phyloP scores from a whole-genome alignment of 2,113 vertebrate genomes.

The Megaleporinus macrocephalus region DNA sequence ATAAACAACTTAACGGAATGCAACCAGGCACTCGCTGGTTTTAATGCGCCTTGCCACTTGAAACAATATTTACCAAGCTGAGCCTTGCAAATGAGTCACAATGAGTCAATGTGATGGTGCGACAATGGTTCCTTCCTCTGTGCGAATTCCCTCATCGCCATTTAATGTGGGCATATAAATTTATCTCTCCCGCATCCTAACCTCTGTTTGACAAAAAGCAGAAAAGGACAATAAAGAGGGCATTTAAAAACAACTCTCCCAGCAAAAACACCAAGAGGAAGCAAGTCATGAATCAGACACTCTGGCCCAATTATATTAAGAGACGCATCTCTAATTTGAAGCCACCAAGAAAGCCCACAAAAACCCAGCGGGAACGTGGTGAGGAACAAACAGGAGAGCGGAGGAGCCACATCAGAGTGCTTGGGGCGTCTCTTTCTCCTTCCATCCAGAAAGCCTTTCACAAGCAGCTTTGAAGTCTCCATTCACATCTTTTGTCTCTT shows the following conservation, averaged over 20 bases:
- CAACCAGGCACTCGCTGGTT: neutral
- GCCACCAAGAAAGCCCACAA: conserved; percentile 26
- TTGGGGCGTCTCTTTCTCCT: conserved; percentile 25
- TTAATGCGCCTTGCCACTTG: neutral
- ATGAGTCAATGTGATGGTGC: neutral
- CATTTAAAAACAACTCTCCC: conserved; percentile 8
- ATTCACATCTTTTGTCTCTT: conserved; percentile 79
- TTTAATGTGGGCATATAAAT: conserved; percentile 24
- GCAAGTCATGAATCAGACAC: conserved; percentile 14
- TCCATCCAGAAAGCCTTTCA: conserved; percentile 58
- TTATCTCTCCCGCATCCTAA: conserved; percentile 11
- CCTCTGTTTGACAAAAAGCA: neutral
- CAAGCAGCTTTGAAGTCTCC: conserved; percentile 79
- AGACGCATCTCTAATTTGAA: conserved; percentile 25
- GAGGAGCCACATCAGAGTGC: conserved; percentile 37
- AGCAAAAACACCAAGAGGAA: conserved; percentile 19
- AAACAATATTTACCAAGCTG: conserved; percentile 18
- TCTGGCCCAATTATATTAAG: conserved; percentile 27
- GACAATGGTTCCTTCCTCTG: neutral
- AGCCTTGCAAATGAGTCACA: conserved; percentile 16
- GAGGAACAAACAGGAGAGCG: conserved; percentile 35
- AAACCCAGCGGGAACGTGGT: conserved; percentile 26
- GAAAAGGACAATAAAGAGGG: neutral
- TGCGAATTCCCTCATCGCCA: neutral
- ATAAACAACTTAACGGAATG: neutral